Evolutionary conservation across 30 jellyfish, hydroid and myxozoan genomes (phyloP).

Genomic region (Kudoa iwatai): DNA sequence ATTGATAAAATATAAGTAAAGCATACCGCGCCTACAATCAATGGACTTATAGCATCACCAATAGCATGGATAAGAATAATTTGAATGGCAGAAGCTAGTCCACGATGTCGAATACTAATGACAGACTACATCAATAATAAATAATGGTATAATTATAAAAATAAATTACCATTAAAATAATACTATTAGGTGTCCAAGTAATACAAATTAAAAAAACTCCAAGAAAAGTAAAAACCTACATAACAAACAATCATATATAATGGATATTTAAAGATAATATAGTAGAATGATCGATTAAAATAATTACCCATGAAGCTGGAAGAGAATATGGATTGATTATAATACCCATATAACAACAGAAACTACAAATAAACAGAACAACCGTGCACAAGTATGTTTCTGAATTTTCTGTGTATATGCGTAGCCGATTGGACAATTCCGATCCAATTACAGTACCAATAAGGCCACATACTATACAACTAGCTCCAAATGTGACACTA

Average conservation of each 20-base stretch:
- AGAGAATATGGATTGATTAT: neutral
- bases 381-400: no score
- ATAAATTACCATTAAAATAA: constrained; percentile 9
- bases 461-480: no score
- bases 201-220: constrained; percentile 30
- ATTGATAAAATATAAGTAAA: neutral
- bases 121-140: constrained; percentile 13
- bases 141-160: no score
- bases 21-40: constrained; percentile 55
- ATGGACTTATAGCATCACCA: constrained; percentile 88
- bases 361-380: neutral
- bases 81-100: constrained; percentile 64
- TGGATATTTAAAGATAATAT: constrained; percentile 5
- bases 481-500: no score
- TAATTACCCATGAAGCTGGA: neutral
- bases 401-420: no score
- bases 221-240: constrained; percentile 15
- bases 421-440: no score
- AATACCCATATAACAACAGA: neutral
- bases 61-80: constrained; percentile 20
- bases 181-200: constrained; percentile 70
- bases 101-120: constrained; percentile 20
- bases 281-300: neutral
- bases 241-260: constrained; percentile 17
- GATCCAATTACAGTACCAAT: no score